These are phyloP conservation scores for Thumatha senex DNA, from an alignment of 2,888 invertebrate genomes.

Conservation along the genomic window DNA sequence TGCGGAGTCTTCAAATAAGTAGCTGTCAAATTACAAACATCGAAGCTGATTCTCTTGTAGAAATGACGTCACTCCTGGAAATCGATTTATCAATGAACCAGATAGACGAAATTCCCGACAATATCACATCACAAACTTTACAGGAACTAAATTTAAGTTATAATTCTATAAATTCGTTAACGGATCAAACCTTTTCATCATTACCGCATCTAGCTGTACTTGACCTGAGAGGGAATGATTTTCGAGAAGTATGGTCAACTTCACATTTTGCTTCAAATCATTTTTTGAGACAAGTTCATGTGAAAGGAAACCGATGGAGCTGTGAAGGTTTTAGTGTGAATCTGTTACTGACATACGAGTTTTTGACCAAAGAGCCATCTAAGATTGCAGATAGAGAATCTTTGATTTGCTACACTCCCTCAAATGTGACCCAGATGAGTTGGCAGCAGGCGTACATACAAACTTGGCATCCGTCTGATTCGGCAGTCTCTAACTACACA, in stretches of 20 bases:
- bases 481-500: slow-evolving; percentile 74
- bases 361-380: slow-evolving; percentile 80
- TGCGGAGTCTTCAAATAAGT: slow-evolving; percentile 83
- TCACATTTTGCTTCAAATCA: slow-evolving; percentile 85
- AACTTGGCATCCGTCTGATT: slow-evolving; percentile 82
- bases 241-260: slow-evolving; percentile 85
- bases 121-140: slow-evolving; percentile 83
- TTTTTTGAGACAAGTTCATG: slow-evolving; percentile 81
- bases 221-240: slow-evolving; percentile 88
- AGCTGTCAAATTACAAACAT: slow-evolving; percentile 85
- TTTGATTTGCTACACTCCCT: slow-evolving; percentile 87
- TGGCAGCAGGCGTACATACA: slow-evolving; percentile 88
- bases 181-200: slow-evolving; percentile 84
- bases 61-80: slow-evolving; percentile 82
- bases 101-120: slow-evolving; percentile 84
- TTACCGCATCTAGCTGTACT: slow-evolving; percentile 86
- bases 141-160: slow-evolving; percentile 84
- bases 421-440: slow-evolving; percentile 84
- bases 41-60: slow-evolving; percentile 73
- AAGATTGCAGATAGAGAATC: slow-evolving; percentile 70
- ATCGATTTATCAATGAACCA: slow-evolving; percentile 87
- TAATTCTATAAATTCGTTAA: slow-evolving; percentile 83
- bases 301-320: slow-evolving; percentile 90
- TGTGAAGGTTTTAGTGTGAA: slow-evolving; percentile 86
- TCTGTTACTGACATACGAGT: slow-evolving; percentile 84